These are phyloP conservation scores for Pachliopta kotzebuea DNA, from an alignment of 2,888 invertebrate genomes.

Conservation along the genomic window DNA sequence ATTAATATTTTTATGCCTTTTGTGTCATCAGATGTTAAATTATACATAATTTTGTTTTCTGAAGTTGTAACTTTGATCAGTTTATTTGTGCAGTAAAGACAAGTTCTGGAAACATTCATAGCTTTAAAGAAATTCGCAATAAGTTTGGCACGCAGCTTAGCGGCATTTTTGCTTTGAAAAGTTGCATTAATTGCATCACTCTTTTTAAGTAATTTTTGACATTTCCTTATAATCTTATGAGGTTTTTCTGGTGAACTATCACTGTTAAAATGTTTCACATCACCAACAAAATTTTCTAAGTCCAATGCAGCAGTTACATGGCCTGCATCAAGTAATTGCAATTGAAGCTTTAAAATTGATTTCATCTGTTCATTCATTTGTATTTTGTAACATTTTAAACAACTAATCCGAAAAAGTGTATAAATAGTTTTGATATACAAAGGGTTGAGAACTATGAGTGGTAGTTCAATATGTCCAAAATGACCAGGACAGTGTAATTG, in stretches of 20 bases:
- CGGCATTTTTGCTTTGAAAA: conserved; percentile 73
- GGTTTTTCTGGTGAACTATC: conserved; percentile 68
- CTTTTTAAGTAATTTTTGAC: conserved; percentile 55
- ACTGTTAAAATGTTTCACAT: conserved; percentile 52
- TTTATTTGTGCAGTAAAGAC: conserved; percentile 75
- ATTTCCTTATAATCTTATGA: conserved; percentile 65
- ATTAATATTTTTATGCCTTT: conserved; percentile 77
- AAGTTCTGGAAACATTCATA: conserved; percentile 68
- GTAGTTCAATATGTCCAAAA: conserved; percentile 95
- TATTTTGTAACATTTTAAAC: conserved; percentile 85
- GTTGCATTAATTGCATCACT: conserved; percentile 51
- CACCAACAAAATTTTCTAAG: conserved; percentile 71
- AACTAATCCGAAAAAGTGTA: conserved; percentile 84
- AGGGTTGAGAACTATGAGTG: conserved; percentile 94
- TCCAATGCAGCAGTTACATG: conserved; percentile 86
- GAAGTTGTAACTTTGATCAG: conserved; percentile 80
- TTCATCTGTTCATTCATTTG: conserved; percentile 80
- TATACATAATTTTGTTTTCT: conserved; percentile 82
- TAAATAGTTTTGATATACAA: conserved; percentile 89
- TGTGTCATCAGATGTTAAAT: conserved; percentile 46
- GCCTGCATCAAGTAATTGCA: conserved; percentile 87
- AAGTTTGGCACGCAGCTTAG: conserved; percentile 68
- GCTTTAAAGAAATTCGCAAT: conserved; percentile 68
- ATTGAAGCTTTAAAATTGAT: conserved; percentile 83
- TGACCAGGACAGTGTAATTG: conserved; percentile 91